Percentiles rank a stretch among this genome's conserved stretches.
Evolutionary conservation across 2,888 invertebrate species (phyloP).

Genomic region (Drosophila nr. fundita): DNA sequence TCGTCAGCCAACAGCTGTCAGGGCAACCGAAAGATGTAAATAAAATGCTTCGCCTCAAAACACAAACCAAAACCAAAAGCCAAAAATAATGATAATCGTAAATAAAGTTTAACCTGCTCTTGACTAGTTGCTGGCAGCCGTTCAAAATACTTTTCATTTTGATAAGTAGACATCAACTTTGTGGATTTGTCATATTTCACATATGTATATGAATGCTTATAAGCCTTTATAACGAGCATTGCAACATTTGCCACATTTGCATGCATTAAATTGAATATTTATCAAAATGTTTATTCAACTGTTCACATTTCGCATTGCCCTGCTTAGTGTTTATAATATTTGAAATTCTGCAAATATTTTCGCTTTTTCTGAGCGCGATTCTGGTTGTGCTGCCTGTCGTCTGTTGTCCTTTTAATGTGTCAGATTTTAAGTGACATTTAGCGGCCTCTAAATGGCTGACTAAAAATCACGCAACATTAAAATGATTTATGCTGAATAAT

Average conservation of each 20-base stretch:
- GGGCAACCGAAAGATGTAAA: conserved; percentile 26
- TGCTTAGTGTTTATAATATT: neutral
- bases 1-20: conserved; percentile 54
- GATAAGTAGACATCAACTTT: neutral
- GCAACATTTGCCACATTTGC: neutral
- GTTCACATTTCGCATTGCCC: neutral
- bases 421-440: conserved; percentile 77
- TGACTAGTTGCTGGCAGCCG: neutral
- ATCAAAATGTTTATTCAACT: neutral
- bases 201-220: neutral
- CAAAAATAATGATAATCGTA: conserved; percentile 1
- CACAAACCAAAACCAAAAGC: conserved; percentile 3
- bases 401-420: conserved; percentile 66
- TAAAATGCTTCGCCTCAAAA: conserved; percentile 19
- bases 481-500: conserved; percentile 79
- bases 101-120: neutral
- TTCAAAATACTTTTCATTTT: conserved; percentile 1
- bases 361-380: conserved; percentile 8
- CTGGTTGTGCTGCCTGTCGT: conserved; percentile 36
- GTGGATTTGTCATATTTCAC: neutral
- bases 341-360: neutral
- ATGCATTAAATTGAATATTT: conserved; percentile 1
- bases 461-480: conserved; percentile 79
- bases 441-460: conserved; percentile 74
- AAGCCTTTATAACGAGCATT: neutral